Evolutionary conservation across 2,888 invertebrate genomes (phyloP), one percentile per base, ranked within the genome.

Genomic region (Melieria omissa): DNA sequence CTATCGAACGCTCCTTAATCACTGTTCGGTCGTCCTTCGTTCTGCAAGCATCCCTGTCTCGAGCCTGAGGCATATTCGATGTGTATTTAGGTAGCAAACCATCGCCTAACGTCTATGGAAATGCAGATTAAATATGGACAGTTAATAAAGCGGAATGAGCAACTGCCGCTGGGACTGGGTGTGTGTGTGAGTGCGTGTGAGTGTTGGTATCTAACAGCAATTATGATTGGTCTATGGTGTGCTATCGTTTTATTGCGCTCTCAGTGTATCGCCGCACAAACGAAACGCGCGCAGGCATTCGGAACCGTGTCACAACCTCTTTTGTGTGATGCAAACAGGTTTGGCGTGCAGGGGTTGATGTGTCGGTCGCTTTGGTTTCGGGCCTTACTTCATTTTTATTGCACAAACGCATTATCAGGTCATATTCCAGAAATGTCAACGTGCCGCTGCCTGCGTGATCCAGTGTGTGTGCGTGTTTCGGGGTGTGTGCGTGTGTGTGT

Each of bases 171-270:
- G 64, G 60, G 64, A 64, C 44, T 58, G 14, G 64, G n/a, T 70
- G 67, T 64, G 65, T 44, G 16, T 66, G 54, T 16, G 6, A 65
- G 29, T 58, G 67, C 52, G 65, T 47, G 69, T 49, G 66, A 60
- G 63, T 65, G 41, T 45, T 67, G 47, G 41, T 16, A 49, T 6
- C 57, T 44, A 14, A 41, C 42, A 49, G 60, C 49, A 42, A 81
- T 81, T 82, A 82, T 82, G 81, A 81, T 82, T 81, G 82, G 81
- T 82, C 80, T 76, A 78, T 74, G 16, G 44, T 29, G 29, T 29
- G 29, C 44, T 62, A 41, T 46, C 45, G 47, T 66, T 45, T 66
- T 65, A 62, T 70, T 65, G 64, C 47, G 45, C 65, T 61, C 9
- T 29, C 29, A 29, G 29, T 29, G 29, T 29, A 29, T 29, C 29